These are phyloP conservation scores for Schizotus pectinicornis DNA, from an alignment of 2,888 invertebrate species.

Conservation along the genomic window DNA sequence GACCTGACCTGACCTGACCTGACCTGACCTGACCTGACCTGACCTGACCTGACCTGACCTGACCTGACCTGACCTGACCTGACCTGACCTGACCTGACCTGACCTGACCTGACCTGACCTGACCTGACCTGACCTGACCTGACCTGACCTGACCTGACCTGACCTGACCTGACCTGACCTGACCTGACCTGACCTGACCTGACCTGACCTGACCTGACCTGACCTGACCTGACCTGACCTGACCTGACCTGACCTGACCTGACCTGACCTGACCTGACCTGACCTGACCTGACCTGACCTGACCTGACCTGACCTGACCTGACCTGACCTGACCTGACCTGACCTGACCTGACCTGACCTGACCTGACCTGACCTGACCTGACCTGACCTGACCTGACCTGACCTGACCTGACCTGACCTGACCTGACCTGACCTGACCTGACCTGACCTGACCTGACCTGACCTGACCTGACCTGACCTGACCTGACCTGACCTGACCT, in stretches of 20 bases:
- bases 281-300: conserved; percentile 13
- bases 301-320: conserved; percentile 13
- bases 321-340: conserved; percentile 13
- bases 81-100: conserved; percentile 13
- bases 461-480: conserved; percentile 13
- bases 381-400: conserved; percentile 13
- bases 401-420: conserved; percentile 13
- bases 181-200: conserved; percentile 13
- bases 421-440: conserved; percentile 13
- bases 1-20: conserved; percentile 13
- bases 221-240: conserved; percentile 13
- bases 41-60: conserved; percentile 13
- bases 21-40: conserved; percentile 13
- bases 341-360: conserved; percentile 13
- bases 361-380: conserved; percentile 13
- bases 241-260: conserved; percentile 13
- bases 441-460: conserved; percentile 13
- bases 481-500: conserved; percentile 13
- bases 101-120: conserved; percentile 12
- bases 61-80: conserved; percentile 12
- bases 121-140: conserved; percentile 13
- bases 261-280: conserved; percentile 13
- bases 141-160: conserved; percentile 13
- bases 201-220: conserved; percentile 13
- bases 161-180: conserved; percentile 13